A percentile compares a stretch with the other conserved stretches of the same genome.
These are phyloP conservation scores for Ormyrus rosae DNA, from an alignment of 2,888 invertebrate species.

Conservation along the genomic window DNA sequence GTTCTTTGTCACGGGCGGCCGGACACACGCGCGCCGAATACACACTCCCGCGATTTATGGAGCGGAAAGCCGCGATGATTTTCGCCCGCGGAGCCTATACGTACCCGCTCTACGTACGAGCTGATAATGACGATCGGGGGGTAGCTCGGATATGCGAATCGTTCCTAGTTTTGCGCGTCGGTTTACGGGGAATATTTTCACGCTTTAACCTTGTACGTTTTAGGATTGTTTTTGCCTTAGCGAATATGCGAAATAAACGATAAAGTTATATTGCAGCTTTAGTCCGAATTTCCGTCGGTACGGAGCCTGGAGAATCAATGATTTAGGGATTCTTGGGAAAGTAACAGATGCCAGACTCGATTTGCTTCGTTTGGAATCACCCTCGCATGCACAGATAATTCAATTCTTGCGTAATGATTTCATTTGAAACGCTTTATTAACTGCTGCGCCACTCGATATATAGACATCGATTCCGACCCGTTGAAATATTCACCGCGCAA, in stretches of 20 bases:
- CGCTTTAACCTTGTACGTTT: no score
- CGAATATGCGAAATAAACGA: no score
- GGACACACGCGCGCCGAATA: constrained; percentile 8
- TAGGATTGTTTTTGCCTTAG: no score
- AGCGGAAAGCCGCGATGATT: constrained; percentile 51
- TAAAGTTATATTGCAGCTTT: no score
- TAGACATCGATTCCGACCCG: no score
- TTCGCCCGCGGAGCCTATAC: constrained; percentile 11
- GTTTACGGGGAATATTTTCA: no score
- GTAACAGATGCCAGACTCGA: constrained; percentile 26
- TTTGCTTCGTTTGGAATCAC: constrained; percentile 18
- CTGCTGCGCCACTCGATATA: no score
- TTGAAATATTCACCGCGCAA: no score
- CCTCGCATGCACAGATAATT: constrained; percentile 5
- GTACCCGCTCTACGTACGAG: neutral
- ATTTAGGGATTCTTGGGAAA: constrained; percentile 29
- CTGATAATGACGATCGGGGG: constrained; percentile 39
- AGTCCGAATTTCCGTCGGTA: no score
- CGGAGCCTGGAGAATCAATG: constrained; percentile 22
- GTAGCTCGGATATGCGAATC: constrained; percentile 1
- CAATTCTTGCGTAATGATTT: constrained; percentile 23
- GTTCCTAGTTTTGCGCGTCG: no score
- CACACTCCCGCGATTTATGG: constrained; percentile 42
- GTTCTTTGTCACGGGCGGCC: constrained; percentile 36
- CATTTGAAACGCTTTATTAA: constrained; percentile 25